Evolutionary conservation across 64 coral and sea anemone genomes (phyloP).

Genomic region (Dendrophyllia cribrosa): DNA sequence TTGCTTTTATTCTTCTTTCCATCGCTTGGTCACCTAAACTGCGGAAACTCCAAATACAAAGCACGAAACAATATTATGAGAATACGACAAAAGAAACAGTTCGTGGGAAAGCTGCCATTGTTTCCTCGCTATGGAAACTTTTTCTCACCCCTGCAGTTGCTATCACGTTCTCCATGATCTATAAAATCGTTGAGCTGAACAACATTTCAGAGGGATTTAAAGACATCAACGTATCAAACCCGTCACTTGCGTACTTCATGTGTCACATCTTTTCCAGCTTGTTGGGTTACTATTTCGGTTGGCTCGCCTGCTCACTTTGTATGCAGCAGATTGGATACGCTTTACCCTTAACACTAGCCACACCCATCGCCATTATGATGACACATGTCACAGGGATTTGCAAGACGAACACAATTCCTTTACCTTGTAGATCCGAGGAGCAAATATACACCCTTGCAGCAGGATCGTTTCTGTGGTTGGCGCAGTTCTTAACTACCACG

Average conservation of each 20-base stretch:
- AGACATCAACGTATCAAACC: neutral
- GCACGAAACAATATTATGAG: neutral
- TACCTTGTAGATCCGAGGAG: conserved; percentile 27
- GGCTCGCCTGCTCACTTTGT: conserved; percentile 67
- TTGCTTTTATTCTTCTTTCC: conserved; percentile 22
- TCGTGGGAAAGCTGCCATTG: conserved; percentile 59
- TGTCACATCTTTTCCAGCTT: conserved; percentile 49
- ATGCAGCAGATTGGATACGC: conserved; percentile 48
- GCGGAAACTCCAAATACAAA: conserved; percentile 49
- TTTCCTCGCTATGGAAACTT: conserved; percentile 42
- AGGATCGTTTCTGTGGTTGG: conserved; percentile 1
- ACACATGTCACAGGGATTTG: neutral
- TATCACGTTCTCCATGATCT: conserved; percentile 1
- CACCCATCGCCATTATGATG: conserved; percentile 20
- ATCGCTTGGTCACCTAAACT: conserved; percentile 69
- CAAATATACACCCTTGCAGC: neutral
- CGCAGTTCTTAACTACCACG: conserved; percentile 45
- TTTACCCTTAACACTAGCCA: conserved; percentile 61
- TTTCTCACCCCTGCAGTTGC: conserved; percentile 28
- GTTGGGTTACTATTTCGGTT: conserved; percentile 66
- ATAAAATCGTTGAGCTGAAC: conserved; percentile 17
- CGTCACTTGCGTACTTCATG: conserved; percentile 20
- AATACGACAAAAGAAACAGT: neutral
- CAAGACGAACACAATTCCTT: neutral
- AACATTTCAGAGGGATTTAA: conserved; percentile 3